These are phyloP conservation scores for Dromaius novaehollandiae DNA, from an alignment of 2,113 vertebrate species.

Conservation along the genomic window DNA sequence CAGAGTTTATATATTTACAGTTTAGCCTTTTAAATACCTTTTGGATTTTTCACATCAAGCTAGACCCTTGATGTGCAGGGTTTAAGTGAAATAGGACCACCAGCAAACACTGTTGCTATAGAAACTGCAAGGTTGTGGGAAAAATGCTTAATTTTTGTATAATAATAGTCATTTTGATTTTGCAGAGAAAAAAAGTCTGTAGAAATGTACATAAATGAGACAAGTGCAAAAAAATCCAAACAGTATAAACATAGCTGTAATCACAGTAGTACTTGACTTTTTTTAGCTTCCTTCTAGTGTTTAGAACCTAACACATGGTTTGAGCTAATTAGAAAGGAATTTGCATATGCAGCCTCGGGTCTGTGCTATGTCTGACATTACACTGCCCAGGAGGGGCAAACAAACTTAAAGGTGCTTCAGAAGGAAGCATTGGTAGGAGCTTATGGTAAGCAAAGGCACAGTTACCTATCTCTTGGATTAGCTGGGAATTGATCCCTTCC, in stretches of 20 bases:
- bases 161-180: neutral
- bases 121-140: neutral
- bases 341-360: neutral
- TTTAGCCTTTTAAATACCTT: neutral
- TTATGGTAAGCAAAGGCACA: neutral
- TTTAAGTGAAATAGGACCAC: neutral
- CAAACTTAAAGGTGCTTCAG: neutral
- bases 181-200: neutral
- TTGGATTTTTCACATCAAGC: neutral
- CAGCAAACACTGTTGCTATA: neutral
- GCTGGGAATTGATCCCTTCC: neutral
- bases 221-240: neutral
- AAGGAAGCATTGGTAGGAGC: neutral
- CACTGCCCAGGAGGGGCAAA: too few species aligned
- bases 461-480: neutral
- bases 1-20: neutral
- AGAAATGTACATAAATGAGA: neutral
- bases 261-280: neutral
- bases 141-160: neutral
- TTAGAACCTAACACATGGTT: neutral
- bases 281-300: neutral
- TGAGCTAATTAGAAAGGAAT: neutral
- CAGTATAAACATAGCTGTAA: neutral
- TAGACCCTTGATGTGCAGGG: neutral
- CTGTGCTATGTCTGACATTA: neutral